Base-by-base conservation (phyloP, 2,113 vertebrate genomes). In the Indicator maculatus region DNA sequence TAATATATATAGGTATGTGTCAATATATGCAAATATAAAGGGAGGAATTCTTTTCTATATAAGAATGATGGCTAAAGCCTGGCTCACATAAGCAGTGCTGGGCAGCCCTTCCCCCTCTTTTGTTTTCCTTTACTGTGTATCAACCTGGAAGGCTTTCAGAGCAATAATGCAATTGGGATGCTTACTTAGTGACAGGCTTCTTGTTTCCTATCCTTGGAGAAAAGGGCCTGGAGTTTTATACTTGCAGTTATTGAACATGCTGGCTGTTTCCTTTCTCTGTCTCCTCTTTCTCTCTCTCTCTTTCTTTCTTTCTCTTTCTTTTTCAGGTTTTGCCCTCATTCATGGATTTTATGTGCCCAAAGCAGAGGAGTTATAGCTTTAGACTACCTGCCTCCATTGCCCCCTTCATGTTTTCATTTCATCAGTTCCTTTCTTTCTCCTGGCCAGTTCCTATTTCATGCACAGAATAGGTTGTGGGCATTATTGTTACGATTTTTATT, bases 21-120 rank as follows among this genome's bases (percentile, higher is more conserved):
- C 50, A 64, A 69, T 33, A 30, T 28, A 31, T 47, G 3, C 56
- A 41, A 76, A 39, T 26, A 59, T 28, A 36, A 52, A 84, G 27
- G 31, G 52, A 58, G 27, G 10, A 8, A 11, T 86, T 72, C 2
- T 77, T 66, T 12, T 36, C 6, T n/a, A 8, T 20, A 9, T 30
- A 45, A 45, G 93, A 92, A 81, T 63, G 90, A 71, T 83, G 30
- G 27, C 83, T 94, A 76, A 95, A 94, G 85, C 61, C 87, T 84
- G 89, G 31, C 82, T 96, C 7, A 17, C 30, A 2, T 61, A 71
- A 92, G 44, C 85, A 73, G 15, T 61, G 73, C 86, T 82, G 63
- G 93, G 78, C 45, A 83, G 24, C 36, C 33, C 24, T 60, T 61
- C 87, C 41, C 36, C 23, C 66, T 84, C 30, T 9, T 87, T 63